These are phyloP conservation scores for Dusona sp. DNA, from an alignment of 2,888 invertebrate genomes.

Conservation along the genomic window DNA sequence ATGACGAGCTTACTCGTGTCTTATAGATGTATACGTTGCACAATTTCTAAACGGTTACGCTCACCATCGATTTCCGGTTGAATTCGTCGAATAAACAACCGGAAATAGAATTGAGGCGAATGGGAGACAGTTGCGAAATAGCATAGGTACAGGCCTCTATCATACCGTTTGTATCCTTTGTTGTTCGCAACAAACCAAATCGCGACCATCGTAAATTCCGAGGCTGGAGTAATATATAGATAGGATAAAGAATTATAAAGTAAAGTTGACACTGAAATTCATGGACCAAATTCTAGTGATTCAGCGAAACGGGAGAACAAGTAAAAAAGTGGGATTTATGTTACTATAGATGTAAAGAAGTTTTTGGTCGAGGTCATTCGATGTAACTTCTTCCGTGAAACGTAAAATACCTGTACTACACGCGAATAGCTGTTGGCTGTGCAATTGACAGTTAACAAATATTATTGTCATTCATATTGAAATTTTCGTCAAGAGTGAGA, in stretches of 20 bases:
- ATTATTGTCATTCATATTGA: too few species aligned
- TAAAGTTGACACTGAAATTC: neutral
- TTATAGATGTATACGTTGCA: neutral
- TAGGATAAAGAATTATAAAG: too few species aligned
- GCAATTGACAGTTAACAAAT: too few species aligned
- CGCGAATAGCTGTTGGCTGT: too few species aligned
- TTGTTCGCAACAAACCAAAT: neutral
- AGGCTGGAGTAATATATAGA: too few species aligned
- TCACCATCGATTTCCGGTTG: slow-evolving; percentile 52
- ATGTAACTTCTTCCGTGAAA: too few species aligned
- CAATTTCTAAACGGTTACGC: neutral
- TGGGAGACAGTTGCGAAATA: neutral
- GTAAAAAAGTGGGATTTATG: too few species aligned
- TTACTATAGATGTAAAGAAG: too few species aligned
- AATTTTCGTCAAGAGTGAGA: too few species aligned
- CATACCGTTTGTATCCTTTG: neutral
- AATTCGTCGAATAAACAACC: slow-evolving; percentile 22
- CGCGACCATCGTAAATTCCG: too few species aligned
- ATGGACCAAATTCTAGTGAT: neutral
- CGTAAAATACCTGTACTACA: too few species aligned
- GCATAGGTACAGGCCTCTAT: neutral
- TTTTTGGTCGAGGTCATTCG: too few species aligned
- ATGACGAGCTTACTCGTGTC: neutral
- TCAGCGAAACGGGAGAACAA: neutral
- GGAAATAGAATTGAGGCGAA: slow-evolving; percentile 24